phyloP scores from a whole-genome alignment of 2,797 vertebrate genomes.

The Odontamblyopus lacepedii region DNA sequence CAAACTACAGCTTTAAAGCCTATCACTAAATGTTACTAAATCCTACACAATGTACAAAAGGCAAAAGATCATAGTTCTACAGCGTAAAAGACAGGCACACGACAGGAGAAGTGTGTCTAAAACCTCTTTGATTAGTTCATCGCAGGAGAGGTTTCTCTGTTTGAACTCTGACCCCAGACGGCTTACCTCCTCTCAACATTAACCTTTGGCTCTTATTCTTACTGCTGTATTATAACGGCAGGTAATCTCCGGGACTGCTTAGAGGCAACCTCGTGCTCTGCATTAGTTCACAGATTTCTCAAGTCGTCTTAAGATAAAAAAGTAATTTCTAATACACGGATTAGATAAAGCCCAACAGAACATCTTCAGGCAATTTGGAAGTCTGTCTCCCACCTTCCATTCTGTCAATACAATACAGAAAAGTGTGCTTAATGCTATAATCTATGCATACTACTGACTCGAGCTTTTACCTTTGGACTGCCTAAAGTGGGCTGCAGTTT shows the following conservation, averaged over 20 bases:
- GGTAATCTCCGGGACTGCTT: slow-evolving; percentile 69
- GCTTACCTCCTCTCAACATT: slow-evolving; percentile 69
- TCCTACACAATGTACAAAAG: slow-evolving; percentile 7
- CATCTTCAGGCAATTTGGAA: slow-evolving; percentile 59
- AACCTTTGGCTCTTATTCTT: slow-evolving; percentile 76
- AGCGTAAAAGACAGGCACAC: slow-evolving; percentile 19
- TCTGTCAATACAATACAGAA: slow-evolving; percentile 29
- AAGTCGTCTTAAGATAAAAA: slow-evolving; percentile 64
- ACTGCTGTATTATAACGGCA: slow-evolving; percentile 73
- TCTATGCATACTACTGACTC: not conserved
- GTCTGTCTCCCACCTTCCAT: slow-evolving; percentile 49
- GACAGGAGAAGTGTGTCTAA: not conserved
- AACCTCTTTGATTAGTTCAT: slow-evolving; percentile 40
- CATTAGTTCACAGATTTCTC: slow-evolving; percentile 68
- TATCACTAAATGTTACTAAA: slow-evolving; percentile 3
- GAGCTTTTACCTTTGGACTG: not conserved
- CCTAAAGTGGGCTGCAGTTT: not conserved
- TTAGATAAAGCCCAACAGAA: slow-evolving; percentile 58
- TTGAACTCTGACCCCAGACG: slow-evolving; percentile 60
- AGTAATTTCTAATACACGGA: slow-evolving; percentile 63
- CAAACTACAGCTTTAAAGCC: not conserved
- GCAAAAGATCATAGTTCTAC: not conserved
- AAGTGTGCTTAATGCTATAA: slow-evolving; percentile 19
- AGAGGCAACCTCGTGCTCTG: slow-evolving; percentile 62
- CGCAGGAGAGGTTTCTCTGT: slow-evolving; percentile 36